Evolutionary conservation across 2,113 vertebrate species (phyloP).

Genomic region (Cairina moschata): DNA sequence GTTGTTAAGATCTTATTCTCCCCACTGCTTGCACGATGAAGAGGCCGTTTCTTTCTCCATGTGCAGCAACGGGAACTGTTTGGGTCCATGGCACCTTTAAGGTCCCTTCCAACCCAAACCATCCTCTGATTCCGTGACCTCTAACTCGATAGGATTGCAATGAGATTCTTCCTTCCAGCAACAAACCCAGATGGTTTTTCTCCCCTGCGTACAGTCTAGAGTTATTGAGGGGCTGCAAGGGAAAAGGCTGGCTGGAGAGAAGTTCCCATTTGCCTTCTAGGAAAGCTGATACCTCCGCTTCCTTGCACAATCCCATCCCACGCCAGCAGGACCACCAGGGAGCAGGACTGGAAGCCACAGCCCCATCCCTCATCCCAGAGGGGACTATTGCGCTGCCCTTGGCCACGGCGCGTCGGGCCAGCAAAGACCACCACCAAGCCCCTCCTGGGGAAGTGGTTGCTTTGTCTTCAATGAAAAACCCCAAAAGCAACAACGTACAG

Average conservation of each 20-base stretch:
- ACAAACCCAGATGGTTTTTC: background rate
- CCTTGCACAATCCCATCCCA: background rate
- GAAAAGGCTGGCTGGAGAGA: background rate
- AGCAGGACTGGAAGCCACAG: background rate
- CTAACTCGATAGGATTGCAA: background rate
- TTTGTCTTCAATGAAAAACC: background rate
- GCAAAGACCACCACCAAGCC: accelerated
- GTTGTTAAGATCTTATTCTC: background rate
- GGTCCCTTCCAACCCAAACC: background rate
- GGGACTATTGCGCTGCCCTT: background rate
- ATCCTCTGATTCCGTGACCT: background rate
- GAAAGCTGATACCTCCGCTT: background rate
- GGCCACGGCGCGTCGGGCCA: accelerated
- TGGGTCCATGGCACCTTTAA: background rate
- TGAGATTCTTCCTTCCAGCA: background rate
- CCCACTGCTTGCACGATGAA: accelerated
- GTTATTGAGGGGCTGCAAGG: background rate
- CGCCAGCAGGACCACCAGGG: background rate
- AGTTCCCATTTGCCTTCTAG: background rate
- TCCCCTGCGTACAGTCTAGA: background rate
- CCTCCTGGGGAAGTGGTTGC: background rate
- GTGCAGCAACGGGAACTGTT: accelerated
- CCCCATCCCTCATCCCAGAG: background rate
- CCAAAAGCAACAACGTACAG: background rate
- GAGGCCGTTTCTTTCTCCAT: background rate